A percentile compares a stretch with the other conserved stretches of the same genome.
Evolutionary conservation across 2,888 invertebrate species (phyloP).

Genomic region (Yponomeuta malinellus): DNA sequence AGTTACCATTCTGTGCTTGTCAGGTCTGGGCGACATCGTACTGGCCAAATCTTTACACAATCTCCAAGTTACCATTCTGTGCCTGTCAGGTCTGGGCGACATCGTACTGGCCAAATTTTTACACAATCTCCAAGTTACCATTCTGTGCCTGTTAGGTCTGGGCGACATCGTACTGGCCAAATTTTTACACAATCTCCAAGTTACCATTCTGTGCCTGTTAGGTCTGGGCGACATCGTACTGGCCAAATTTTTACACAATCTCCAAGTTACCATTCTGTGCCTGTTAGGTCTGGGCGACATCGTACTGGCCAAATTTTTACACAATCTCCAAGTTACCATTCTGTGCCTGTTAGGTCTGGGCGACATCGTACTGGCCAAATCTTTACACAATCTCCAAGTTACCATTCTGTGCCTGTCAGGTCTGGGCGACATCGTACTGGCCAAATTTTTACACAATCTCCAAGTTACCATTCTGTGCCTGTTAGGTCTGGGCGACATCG

Average conservation of each 20-base stretch:
- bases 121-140: too few relatives aligned
- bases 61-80: too few relatives aligned
- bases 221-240: conserved; percentile 87
- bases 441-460: too few relatives aligned
- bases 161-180: conserved; percentile 82
- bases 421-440: conserved; percentile 84
- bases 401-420: conserved; percentile 45
- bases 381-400: too few relatives aligned
- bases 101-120: conserved; percentile 72
- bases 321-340: too few relatives aligned
- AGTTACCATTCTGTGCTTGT: too few relatives aligned
- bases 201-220: conserved; percentile 22
- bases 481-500: conserved; percentile 85
- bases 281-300: conserved; percentile 83
- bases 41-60: too few relatives aligned
- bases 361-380: conserved; percentile 78
- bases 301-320: conserved; percentile 56
- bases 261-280: too few relatives aligned
- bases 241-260: too few relatives aligned
- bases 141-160: conserved; percentile 61
- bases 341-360: conserved; percentile 74
- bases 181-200: too few relatives aligned
- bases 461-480: too few relatives aligned
- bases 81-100: conserved; percentile 79
- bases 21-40: conserved; percentile 88